Evolutionary conservation across 2,888 invertebrate genomes (phyloP).

Genomic region (Platynereis dumerilii): DNA sequence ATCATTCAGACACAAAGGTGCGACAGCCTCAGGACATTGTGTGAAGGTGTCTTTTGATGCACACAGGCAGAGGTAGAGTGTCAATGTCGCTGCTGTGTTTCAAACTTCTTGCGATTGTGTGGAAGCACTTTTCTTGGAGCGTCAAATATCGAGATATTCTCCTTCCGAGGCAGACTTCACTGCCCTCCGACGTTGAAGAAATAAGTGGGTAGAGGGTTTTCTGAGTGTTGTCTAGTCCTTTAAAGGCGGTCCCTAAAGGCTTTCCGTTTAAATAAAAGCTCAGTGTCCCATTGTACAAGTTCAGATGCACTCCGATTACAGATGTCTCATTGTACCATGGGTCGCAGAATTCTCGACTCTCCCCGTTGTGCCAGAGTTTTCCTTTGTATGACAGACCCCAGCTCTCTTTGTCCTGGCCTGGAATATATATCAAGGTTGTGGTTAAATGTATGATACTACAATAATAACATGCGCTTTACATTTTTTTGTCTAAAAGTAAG

Average conservation of each 20-base stretch:
- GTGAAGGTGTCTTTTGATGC: conserved; percentile 40
- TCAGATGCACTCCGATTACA: conserved; percentile 48
- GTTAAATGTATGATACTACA: neutral
- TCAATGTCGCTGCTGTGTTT: conserved; percentile 36
- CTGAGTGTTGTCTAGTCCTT: conserved; percentile 21
- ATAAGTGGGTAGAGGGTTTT: conserved; percentile 47
- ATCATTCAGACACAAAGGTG: too few species aligned
- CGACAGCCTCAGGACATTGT: too few species aligned
- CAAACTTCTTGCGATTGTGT: conserved; percentile 38
- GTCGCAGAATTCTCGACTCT: conserved; percentile 44
- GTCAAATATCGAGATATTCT: conserved; percentile 41
- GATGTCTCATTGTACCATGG: conserved; percentile 47
- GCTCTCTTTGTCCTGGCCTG: conserved; percentile 49
- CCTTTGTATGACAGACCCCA: conserved; percentile 58
- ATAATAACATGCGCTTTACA: neutral
- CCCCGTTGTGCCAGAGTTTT: conserved; percentile 47
- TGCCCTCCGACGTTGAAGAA: conserved; percentile 48
- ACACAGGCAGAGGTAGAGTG: conserved; percentile 44
- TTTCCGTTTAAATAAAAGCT: conserved; percentile 46
- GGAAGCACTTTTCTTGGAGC: conserved; percentile 47
- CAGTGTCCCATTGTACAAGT: conserved; percentile 47
- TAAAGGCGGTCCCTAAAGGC: conserved; percentile 48
- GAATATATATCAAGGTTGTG: conserved; percentile 5
- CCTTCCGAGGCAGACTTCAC: conserved; percentile 46
- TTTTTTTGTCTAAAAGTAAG: neutral